Base-by-base conservation (phyloP, 1,140 invertebrate genomes). In the Eumaeus atala region DNA sequence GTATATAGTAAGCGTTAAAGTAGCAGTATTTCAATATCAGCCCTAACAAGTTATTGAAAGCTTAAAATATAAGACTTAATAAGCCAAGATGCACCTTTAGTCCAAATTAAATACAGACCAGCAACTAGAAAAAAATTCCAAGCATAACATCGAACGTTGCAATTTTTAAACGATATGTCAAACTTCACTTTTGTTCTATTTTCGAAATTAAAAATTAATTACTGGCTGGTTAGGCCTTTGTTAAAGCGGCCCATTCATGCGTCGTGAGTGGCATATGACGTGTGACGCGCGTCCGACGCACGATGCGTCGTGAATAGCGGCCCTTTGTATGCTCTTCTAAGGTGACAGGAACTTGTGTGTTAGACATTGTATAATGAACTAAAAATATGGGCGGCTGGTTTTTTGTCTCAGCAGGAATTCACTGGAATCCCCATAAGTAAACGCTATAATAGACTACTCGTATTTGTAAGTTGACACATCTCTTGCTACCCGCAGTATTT, bases 231-330 rank as follows among this genome's bases (percentile, higher is more conserved):
- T 53, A 47, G 6, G 53, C 38, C 49, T 59, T 54, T 44, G 40
- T 44, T 44, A 44, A 44, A 16, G 40, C 40, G 40, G 40, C 47
- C 42, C 47, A 42, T 36, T 56, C 36, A 47, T 34, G 21, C 44
- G 21, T 54, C 53, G 38, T 56, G 55, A 56, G 36, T 51, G 51
- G 48, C 55, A 14, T 58, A 17, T 44, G 59, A 61, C 51, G 55
- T 51, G 59, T 54, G 62, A 57, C 58, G 58, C 58, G 61, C 51
- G 59, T 58, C 48, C 37, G 48, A 60, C 51, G 58, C 56, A 34
- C 55, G 61, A 49, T 51, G 62, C 54, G 63, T 64, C 62, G 62
- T 64, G 65, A 62, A 52, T 51, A 58, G 57, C 62, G 59, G 62
- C 50, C 48, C 59, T 65, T 65, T 65, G 63, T 65, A 21, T 47